Evolutionary conservation across 2,888 invertebrate genomes (phyloP).

Genomic region (Anoncus sp.): DNA sequence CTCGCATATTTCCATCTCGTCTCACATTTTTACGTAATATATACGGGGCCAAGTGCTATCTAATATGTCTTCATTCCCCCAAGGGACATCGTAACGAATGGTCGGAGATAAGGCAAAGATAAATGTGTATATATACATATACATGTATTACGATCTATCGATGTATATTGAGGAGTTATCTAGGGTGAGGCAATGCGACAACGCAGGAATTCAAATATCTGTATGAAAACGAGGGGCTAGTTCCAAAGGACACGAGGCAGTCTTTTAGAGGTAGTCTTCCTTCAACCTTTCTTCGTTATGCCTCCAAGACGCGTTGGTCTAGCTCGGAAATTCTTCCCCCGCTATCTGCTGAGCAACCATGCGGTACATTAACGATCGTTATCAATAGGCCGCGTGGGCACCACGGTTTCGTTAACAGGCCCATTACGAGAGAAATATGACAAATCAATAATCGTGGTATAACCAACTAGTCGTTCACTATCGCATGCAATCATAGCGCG

Average conservation of each 20-base stretch:
- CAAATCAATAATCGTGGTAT: constrained; percentile 74
- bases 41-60: constrained; percentile 16
- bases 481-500: constrained; percentile 53
- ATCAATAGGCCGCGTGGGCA: constrained; percentile 61
- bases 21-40: constrained; percentile 23
- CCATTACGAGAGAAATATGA: constrained; percentile 73
- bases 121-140: constrained; percentile 2
- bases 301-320: constrained; percentile 9
- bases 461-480: constrained; percentile 20
- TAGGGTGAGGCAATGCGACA: constrained; percentile 13
- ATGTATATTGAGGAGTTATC: constrained; percentile 28
- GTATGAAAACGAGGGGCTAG: constrained; percentile 6
- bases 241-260: constrained; percentile 1
- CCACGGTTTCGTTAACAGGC: constrained; percentile 67
- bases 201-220: constrained; percentile 43
- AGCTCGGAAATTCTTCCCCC: not conserved
- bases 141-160: constrained; percentile 15
- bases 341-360: constrained; percentile 15
- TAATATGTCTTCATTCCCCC: constrained; percentile 18
- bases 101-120: constrained; percentile 46
- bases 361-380: constrained; percentile 59
- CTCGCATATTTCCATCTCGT: constrained; percentile 5
- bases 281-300: constrained; percentile 9
- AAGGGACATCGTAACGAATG: constrained; percentile 47
- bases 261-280: constrained; percentile 3